Percentiles rank a stretch among this genome's conserved stretches.
Conservation (phyloP, 2,113 vertebrate species). For the Cochlearius cochlearius region DNA sequence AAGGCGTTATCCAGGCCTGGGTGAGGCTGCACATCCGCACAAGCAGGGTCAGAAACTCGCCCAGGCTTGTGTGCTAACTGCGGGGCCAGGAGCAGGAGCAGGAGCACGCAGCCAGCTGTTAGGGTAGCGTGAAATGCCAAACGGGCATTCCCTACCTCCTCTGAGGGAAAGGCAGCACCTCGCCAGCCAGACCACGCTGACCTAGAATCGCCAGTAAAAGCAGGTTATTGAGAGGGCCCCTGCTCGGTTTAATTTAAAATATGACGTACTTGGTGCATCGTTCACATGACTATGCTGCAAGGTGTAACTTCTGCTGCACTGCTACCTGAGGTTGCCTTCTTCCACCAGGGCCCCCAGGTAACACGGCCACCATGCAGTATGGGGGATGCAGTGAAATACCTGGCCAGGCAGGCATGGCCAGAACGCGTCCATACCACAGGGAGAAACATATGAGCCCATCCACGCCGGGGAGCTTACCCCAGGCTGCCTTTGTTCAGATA, state of each 20-base stretch:
- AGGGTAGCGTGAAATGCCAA: neutral
- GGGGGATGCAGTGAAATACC: neutral
- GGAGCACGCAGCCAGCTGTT: neutral
- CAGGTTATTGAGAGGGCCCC: neutral
- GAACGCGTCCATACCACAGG: fast-evolving
- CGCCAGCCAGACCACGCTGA: neutral
- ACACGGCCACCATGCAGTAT: fast-evolving
- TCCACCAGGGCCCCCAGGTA: no score
- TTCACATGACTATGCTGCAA: neutral
- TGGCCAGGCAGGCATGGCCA: neutral
- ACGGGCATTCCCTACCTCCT: neutral
- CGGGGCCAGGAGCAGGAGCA: neutral
- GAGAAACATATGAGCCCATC: neutral
- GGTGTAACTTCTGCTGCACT: neutral
- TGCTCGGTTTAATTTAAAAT: neutral
- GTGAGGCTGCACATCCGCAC: neutral
- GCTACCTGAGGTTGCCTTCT: neutral
- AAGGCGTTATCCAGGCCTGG: neutral
- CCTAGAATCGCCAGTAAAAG: neutral
- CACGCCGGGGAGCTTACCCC: neutral
- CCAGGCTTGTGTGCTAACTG: neutral
- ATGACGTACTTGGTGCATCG: fast-evolving
- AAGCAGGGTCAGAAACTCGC: neutral
- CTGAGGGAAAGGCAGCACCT: neutral
- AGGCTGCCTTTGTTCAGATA: neutral